Evolutionary conservation across 2,797 vertebrate species (phyloP).

Genomic region (Pipistrellus kuhlii): DNA sequence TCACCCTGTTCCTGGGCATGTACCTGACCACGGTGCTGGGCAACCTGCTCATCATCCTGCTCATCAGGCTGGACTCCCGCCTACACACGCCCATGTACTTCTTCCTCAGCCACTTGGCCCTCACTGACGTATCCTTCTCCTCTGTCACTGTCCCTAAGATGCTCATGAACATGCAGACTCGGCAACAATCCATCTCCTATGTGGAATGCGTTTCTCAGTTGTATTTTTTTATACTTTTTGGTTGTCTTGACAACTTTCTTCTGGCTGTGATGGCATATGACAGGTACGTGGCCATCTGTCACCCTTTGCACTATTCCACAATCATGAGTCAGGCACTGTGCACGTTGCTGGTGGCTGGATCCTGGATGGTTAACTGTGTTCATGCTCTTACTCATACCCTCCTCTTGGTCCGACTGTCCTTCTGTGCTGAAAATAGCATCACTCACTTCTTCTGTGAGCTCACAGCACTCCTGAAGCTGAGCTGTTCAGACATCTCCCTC

Average conservation of each 20-base stretch:
- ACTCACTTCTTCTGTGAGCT: slow-evolving; percentile 77
- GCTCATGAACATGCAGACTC: not conserved
- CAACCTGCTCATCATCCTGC: slow-evolving; percentile 6
- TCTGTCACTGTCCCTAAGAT: not conserved
- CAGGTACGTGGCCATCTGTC: not conserved
- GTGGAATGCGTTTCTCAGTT: not conserved
- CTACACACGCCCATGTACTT: not conserved
- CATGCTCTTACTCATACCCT: too few species aligned
- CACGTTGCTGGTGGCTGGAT: too few species aligned
- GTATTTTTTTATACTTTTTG: slow-evolving; percentile 25
- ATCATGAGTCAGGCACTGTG: not conserved
- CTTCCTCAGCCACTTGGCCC: not conserved
- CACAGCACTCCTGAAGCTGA: slow-evolving; percentile 39
- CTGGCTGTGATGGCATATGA: not conserved
- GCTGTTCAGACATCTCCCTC: slow-evolving; percentile 28
- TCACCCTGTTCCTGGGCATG: too few species aligned
- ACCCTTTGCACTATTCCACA: not conserved
- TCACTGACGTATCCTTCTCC: not conserved
- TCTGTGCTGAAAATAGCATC: too few species aligned
- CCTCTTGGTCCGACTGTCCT: too few species aligned
- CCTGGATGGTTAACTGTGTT: too few species aligned
- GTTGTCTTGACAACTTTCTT: not conserved
- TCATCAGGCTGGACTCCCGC: not conserved
- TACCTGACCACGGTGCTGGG: not conserved
- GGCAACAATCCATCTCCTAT: not conserved